phyloP scores from a whole-genome alignment of 2,113 vertebrate species.

The Atherinomorus stipes region DNA sequence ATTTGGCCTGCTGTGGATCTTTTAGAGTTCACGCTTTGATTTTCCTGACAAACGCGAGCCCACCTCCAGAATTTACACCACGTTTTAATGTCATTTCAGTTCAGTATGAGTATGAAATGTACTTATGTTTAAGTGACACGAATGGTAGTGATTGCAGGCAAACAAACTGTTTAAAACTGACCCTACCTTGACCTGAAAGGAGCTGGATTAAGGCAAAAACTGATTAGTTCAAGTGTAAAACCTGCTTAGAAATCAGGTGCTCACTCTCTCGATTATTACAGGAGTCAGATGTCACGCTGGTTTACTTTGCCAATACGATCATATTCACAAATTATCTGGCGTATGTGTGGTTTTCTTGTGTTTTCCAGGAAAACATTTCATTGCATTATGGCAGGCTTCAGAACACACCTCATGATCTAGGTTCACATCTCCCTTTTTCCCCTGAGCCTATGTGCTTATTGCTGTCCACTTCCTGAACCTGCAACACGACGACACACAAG shows the following conservation, averaged over 20 bases:
- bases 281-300: slow-evolving; percentile 3
- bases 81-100: neutral
- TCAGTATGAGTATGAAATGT: neutral
- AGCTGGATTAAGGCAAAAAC: neutral
- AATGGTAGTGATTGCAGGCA: neutral
- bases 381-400: slow-evolving; percentile 3
- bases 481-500: neutral
- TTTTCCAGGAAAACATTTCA: neutral
- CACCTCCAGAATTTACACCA: slow-evolving; percentile 1
- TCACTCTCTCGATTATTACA: neutral
- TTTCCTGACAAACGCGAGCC: slow-evolving; percentile 11
- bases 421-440: neutral
- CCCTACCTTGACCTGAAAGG: slow-evolving; percentile 3
- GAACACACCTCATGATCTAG: neutral
- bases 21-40: slow-evolving; percentile 6
- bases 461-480: neutral
- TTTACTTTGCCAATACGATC: slow-evolving; percentile 4
- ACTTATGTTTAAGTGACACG: neutral
- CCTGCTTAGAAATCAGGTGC: neutral
- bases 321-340: neutral
- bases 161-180: neutral
- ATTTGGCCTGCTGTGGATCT: neutral
- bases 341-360: neutral
- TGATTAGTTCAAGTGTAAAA: neutral
- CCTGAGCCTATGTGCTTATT: neutral